A percentile compares a stretch with the other conserved stretches of the same genome.
Evolutionary conservation across 2,113 vertebrate species (phyloP).

Genomic region (Platanista minor): DNA sequence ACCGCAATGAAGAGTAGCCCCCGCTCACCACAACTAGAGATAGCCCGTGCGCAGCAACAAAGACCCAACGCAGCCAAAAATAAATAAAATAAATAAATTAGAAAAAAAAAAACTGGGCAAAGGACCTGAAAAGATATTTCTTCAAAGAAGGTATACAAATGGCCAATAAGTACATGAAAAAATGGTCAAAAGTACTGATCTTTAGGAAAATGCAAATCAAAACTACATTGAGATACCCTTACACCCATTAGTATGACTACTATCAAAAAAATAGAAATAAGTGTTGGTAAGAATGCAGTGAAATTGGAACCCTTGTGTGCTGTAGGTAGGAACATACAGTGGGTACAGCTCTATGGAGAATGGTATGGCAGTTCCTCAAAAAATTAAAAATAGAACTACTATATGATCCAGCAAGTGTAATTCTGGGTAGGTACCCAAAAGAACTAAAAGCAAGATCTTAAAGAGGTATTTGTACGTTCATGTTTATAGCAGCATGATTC

Average conservation of each 20-base stretch:
- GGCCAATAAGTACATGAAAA: not conserved
- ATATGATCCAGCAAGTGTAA: not conserved
- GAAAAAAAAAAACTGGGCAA: not conserved
- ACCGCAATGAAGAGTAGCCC: too few species aligned
- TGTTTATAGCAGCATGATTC: not conserved
- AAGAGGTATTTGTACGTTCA: not conserved
- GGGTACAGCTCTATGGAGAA: not conserved
- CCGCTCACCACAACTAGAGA: too few species aligned
- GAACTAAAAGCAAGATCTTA: not conserved
- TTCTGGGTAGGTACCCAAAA: not conserved
- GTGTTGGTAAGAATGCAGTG: not conserved
- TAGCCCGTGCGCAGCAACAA: accelerated
- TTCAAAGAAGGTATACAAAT: not conserved
- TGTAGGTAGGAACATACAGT: not conserved
- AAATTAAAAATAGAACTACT: not conserved
- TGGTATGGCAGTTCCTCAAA: not conserved
- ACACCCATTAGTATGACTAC: not conserved
- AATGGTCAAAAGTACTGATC: not conserved
- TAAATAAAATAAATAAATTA: too few species aligned
- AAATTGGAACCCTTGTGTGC: not conserved
- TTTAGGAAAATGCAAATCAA: not conserved
- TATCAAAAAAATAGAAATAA: not conserved
- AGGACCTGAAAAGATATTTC: not conserved
- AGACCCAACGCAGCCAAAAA: too few species aligned
- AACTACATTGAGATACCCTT: not conserved